Conservation (phyloP, 2,797 vertebrate genomes). For the Discoglossus pictus region DNA sequence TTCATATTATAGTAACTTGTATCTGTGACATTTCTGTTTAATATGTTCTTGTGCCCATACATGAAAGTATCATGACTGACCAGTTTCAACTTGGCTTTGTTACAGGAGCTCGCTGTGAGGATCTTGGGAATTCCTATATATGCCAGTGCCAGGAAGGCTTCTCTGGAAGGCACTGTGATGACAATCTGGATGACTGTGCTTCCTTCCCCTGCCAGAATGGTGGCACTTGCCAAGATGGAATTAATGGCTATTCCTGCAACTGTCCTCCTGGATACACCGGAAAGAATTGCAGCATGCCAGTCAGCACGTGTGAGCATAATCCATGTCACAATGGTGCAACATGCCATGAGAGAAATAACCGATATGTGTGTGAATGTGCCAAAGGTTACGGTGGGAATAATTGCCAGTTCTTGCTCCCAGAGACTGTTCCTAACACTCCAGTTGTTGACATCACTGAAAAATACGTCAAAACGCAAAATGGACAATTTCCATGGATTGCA, state of each 20-base stretch:
- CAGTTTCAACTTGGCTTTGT: constrained; percentile 36
- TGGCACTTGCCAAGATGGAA: constrained; percentile 88
- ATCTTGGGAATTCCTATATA: constrained; percentile 88
- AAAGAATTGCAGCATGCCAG: constrained; percentile 87
- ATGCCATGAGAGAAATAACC: constrained; percentile 87
- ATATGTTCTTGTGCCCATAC: background rate
- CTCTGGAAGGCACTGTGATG: constrained; percentile 85
- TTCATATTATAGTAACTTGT: background rate
- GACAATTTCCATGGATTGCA: constrained; percentile 90
- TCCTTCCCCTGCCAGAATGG: constrained; percentile 87
- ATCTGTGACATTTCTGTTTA: no score
- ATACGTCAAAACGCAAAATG: constrained; percentile 69
- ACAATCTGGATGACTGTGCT: constrained; percentile 81
- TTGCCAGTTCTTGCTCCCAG: constrained; percentile 92
- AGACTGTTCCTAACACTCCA: no score
- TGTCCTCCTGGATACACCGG: constrained; percentile 92
- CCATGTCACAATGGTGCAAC: constrained; percentile 97
- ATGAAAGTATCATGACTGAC: constrained; percentile 1
- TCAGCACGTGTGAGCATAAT: constrained; percentile 87
- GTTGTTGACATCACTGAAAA: constrained; percentile 65
- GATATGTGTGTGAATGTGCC: constrained; percentile 90
- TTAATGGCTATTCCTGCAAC: constrained; percentile 85
- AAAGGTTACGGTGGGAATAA: constrained; percentile 90
- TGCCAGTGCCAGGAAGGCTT: constrained; percentile 91
- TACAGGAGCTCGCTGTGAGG: constrained; percentile 88